These are phyloP conservation scores for Pangasius sanitwongsei DNA, from an alignment of 2,797 vertebrate species.

Conservation along the genomic window DNA sequence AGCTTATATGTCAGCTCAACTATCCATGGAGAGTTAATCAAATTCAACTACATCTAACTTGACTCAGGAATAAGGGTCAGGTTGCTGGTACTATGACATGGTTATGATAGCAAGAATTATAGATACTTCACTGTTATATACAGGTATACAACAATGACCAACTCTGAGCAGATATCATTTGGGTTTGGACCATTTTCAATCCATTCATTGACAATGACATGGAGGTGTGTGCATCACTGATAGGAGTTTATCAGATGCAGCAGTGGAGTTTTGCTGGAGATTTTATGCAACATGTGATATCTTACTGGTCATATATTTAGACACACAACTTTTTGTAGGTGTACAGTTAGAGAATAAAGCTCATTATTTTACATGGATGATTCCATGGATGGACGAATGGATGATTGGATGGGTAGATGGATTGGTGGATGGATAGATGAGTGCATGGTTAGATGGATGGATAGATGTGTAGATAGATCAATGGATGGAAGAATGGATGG, in stretches of 20 bases:
- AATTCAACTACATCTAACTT: neutral
- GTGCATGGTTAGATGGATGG: neutral
- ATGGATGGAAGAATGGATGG: neutral
- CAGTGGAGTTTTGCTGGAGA: neutral
- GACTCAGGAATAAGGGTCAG: neutral
- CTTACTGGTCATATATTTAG: neutral
- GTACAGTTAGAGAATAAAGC: neutral
- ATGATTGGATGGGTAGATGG: neutral
- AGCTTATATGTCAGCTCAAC: conserved; percentile 5
- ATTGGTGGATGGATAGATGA: neutral
- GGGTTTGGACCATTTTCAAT: neutral
- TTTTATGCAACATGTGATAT: neutral
- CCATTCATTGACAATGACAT: neutral
- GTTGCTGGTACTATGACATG: neutral
- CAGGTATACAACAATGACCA: neutral
- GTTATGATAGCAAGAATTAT: neutral
- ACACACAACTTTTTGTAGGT: neutral
- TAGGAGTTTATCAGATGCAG: neutral
- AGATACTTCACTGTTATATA: neutral
- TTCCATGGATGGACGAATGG: neutral
- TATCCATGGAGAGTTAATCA: neutral
- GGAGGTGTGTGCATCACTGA: neutral
- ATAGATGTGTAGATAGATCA: neutral
- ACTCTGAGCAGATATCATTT: neutral
- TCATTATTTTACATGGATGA: neutral